Percentiles rank a stretch among this genome's conserved stretches.
Conservation (phyloP, 2,888 invertebrate species). For the Sinopyrophorus schimmeli region DNA sequence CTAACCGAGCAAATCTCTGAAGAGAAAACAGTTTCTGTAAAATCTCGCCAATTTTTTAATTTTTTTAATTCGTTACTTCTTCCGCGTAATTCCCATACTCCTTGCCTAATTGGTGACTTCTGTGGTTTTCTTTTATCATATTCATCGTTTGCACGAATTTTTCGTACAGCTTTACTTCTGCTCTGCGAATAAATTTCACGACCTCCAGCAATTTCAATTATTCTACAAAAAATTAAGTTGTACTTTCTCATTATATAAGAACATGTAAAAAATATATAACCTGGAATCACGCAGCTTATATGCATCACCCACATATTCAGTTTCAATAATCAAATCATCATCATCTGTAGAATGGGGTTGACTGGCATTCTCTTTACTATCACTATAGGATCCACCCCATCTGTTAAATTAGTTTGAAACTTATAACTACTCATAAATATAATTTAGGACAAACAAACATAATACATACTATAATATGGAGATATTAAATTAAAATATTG, state of each 20-base stretch:
- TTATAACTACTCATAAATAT: too few species aligned
- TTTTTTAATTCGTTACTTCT: slow-evolving; percentile 53
- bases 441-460: too few species aligned
- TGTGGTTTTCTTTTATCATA: slow-evolving; percentile 54
- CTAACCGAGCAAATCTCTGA: slow-evolving; percentile 65
- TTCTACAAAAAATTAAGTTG: slow-evolving; percentile 53
- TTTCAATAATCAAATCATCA: slow-evolving; percentile 59
- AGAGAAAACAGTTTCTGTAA: slow-evolving; percentile 65
- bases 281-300: slow-evolving; percentile 77
- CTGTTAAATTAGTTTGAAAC: slow-evolving; percentile 38
- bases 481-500: too few species aligned
- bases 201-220: slow-evolving; percentile 79
- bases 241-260: background rate
- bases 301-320: slow-evolving; percentile 59
- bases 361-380: slow-evolving; percentile 49
- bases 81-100: slow-evolving; percentile 63
- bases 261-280: slow-evolving; percentile 50
- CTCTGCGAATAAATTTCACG: slow-evolving; percentile 83
- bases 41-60: slow-evolving; percentile 57
- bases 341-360: slow-evolving; percentile 57
- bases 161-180: slow-evolving; percentile 75
- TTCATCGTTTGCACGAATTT: slow-evolving; percentile 59
- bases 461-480: slow-evolving; percentile 1
- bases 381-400: slow-evolving; percentile 54
- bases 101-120: slow-evolving; percentile 59